Evolutionary conservation across 2,888 invertebrate species (phyloP).

Genomic region (Xanthia togata): DNA sequence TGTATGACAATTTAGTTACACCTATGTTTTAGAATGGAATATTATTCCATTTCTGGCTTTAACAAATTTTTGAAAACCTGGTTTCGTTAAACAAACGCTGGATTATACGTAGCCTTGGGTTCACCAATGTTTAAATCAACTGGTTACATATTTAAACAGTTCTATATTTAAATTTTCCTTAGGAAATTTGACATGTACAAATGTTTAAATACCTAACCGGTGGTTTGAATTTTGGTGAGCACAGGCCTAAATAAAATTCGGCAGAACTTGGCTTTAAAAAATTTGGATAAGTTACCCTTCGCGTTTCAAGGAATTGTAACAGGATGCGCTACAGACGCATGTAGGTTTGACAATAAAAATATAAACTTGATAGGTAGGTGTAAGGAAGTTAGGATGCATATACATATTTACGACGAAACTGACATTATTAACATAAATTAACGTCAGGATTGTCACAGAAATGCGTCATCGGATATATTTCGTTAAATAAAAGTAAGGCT

Average conservation of each 20-base stretch:
- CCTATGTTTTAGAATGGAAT: conserved; percentile 27
- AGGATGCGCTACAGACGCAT: conserved; percentile 66
- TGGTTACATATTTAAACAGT: not conserved
- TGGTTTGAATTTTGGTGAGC: conserved; percentile 18
- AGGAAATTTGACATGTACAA: no score
- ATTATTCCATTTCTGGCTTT: conserved; percentile 30
- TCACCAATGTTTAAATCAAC: conserved; percentile 7
- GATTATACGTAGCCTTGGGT: not conserved
- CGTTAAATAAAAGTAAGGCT: conserved; percentile 60
- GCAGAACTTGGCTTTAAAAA: conserved; percentile 26
- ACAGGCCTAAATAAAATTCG: no score
- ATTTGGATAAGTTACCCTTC: conserved; percentile 30
- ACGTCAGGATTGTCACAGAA: conserved; percentile 53
- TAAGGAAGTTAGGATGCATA: conserved; percentile 63
- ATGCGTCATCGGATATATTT: conserved; percentile 56
- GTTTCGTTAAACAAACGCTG: not conserved
- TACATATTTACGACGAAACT: conserved; percentile 60
- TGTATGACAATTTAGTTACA: conserved; percentile 20
- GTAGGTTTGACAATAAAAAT: conserved; percentile 82
- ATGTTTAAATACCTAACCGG: not conserved
- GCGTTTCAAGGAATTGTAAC: conserved; percentile 67
- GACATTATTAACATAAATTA: conserved; percentile 54
- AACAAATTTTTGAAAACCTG: conserved; percentile 32
- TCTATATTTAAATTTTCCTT: not conserved
- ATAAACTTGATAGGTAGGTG: conserved; percentile 63